A percentile compares a stretch with the other conserved stretches of the same genome.
Evolutionary conservation across 2,888 invertebrate species (phyloP).

Genomic region (Molanna angustata): DNA sequence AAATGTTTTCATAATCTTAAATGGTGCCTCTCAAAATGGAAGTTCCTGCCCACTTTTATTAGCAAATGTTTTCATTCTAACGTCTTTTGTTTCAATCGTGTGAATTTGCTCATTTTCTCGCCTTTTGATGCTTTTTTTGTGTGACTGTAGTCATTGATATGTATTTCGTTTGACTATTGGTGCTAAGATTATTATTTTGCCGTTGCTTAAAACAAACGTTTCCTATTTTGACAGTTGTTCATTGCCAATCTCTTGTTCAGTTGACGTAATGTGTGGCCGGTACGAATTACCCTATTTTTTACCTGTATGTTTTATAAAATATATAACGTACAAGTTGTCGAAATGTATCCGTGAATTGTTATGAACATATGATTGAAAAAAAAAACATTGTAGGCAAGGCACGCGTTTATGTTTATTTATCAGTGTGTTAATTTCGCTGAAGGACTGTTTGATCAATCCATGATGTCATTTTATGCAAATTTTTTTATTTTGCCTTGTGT

Average conservation of each 20-base stretch:
- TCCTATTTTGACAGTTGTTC: conserved; percentile 27
- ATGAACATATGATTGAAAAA: neutral
- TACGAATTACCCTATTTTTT: conserved; percentile 21
- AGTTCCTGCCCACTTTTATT: conserved; percentile 33
- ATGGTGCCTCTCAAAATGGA: conserved; percentile 45
- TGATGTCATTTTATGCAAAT: conserved; percentile 30
- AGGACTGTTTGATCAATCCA: conserved; percentile 24
- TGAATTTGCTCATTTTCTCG: no score
- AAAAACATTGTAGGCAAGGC: neutral
- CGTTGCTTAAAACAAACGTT: no score
- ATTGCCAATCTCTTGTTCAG: conserved; percentile 14
- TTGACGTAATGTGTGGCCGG: conserved; percentile 26
- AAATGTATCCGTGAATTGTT: no score
- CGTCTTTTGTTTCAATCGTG: conserved; percentile 21
- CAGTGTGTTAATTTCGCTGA: neutral
- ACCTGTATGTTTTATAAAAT: neutral
- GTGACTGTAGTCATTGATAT: no score
- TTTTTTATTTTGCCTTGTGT: conserved; percentile 17
- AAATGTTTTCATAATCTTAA: conserved; percentile 41
- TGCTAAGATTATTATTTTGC: no score
- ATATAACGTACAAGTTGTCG: conserved; percentile 1
- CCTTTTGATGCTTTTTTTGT: no score
- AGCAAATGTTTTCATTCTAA: conserved; percentile 27
- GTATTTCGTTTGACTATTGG: no score
- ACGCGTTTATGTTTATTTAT: conserved; percentile 10